Evolutionary conservation across 2,113 vertebrate genomes (phyloP), one percentile per base, ranked within the genome.

Genomic region (Stigmatopora nigra): DNA sequence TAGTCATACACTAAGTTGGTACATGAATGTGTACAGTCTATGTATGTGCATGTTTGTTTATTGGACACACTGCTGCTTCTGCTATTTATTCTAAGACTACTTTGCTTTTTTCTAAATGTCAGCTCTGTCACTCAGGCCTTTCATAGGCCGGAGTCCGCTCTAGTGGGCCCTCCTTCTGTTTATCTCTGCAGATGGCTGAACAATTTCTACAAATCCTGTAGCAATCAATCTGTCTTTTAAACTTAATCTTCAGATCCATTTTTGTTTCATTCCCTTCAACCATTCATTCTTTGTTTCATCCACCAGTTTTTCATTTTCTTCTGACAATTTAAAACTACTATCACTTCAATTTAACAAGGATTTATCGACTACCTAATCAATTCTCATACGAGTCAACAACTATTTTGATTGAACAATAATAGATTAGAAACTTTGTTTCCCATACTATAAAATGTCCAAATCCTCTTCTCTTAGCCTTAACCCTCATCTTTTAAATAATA

Each of bases 21-120:
- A 67, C 60, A 75, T 75, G 64, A 69, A 69, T 76, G 67, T 72
- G 69, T 80, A 73, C 69, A 70, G 78, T 31, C 25, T 31, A 31
- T 69, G 63, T 74, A 71, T 52, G 70, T 63, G 53, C 41, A 60
- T 60, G 45, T 61, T 36, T 70, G 35, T 58, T 60, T 72, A 63
- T 77, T 67, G 53, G 63, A 67, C 75, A 63, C 58, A 44, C 47
- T 20, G 52, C 69, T 72, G 64, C 58, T 38, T n/a, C 2, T 82
- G 78, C 70, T 87, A 79, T 89, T 90, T 88, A 82, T 89, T 81
- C 68, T 73, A 25, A 88, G 86, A 89, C 88, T 86, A 90, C 79
- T 80, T 73, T 81, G 81, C 83, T 85, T 80, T 80, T 84, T 87
- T 84, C 72, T 79, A 89, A 90, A 90, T 91, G 89, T 89, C 88